These are phyloP conservation scores for Lasius fuliginosus DNA, from an alignment of 2,888 invertebrate genomes.

Conservation along the genomic window DNA sequence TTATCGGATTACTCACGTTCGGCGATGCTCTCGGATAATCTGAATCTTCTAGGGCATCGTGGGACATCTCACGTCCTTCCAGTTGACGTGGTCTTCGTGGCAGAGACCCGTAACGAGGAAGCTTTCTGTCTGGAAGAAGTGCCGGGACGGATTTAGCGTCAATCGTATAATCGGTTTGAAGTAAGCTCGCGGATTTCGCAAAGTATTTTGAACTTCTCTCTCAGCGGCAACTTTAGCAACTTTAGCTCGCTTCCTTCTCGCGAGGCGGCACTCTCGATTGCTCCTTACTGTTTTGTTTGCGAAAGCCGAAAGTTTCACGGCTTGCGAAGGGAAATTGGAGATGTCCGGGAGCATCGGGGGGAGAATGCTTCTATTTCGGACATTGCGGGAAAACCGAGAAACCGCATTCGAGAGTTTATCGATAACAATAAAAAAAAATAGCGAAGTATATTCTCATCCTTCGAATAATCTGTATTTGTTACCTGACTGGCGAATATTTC, in stretches of 20 bases:
- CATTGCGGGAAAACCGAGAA: background rate
- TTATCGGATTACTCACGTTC: conserved; percentile 77
- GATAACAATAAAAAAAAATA: conserved; percentile 19
- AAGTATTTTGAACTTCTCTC: conserved; percentile 55
- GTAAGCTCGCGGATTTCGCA: conserved; percentile 47
- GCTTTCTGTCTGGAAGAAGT: conserved; percentile 81
- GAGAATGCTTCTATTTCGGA: background rate
- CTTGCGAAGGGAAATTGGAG: background rate
- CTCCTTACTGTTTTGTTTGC: conserved; percentile 46
- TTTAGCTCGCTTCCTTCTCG: conserved; percentile 6
- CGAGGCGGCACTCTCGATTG: conserved; percentile 23
- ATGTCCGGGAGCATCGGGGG: background rate
- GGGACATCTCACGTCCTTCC: conserved; percentile 81
- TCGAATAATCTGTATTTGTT: background rate
- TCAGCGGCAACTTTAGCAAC: conserved; percentile 38
- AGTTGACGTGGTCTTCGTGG: conserved; percentile 82
- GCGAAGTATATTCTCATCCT: background rate
- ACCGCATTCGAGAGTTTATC: background rate
- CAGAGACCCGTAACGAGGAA: conserved; percentile 81
- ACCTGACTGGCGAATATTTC: background rate
- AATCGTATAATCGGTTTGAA: conserved; percentile 61
- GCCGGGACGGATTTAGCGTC: conserved; percentile 60
- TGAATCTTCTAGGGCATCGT: conserved; percentile 80
- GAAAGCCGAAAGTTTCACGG: conserved; percentile 28
- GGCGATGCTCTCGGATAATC: conserved; percentile 82